A percentile compares a stretch with the other conserved stretches of the same genome.
phyloP scores from a whole-genome alignment of 2,797 vertebrate genomes.

The Otolemur crassicaudatus region DNA sequence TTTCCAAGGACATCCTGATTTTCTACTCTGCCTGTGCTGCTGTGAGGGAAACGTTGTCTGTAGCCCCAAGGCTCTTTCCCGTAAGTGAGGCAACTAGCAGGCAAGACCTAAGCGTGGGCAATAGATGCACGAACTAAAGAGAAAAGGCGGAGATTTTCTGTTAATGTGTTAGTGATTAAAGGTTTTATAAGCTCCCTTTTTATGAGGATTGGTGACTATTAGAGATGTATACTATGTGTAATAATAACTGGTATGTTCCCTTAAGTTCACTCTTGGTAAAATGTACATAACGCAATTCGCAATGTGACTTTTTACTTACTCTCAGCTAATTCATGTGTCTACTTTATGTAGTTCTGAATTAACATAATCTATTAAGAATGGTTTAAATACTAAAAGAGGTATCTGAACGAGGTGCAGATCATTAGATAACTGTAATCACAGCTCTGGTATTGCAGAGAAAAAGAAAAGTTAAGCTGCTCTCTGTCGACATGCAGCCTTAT shows the following conservation, averaged over 20 bases:
- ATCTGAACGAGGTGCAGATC: not conserved
- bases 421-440: slow-evolving; percentile 5
- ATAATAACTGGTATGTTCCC: slow-evolving; percentile 2
- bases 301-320: not conserved
- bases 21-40: not conserved
- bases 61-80: not conserved
- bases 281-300: not conserved
- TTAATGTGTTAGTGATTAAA: not conserved
- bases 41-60: not conserved
- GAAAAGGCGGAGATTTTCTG: not conserved
- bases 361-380: slow-evolving; percentile 33
- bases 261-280: slow-evolving; percentile 5
- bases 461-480: not conserved
- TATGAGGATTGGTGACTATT: not conserved
- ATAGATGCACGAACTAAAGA: not conserved
- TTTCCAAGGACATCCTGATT: not conserved
- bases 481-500: not conserved
- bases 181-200: not conserved
- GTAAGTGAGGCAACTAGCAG: not conserved
- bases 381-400: not conserved
- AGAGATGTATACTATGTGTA: not conserved
- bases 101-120: not conserved
- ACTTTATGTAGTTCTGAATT: not conserved
- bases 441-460: not conserved
- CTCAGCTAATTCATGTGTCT: not conserved